Evolutionary conservation across 2,797 vertebrate genomes (phyloP), one percentile per base, ranked within the genome.

Genomic region (Cossypha dichroa): DNA sequence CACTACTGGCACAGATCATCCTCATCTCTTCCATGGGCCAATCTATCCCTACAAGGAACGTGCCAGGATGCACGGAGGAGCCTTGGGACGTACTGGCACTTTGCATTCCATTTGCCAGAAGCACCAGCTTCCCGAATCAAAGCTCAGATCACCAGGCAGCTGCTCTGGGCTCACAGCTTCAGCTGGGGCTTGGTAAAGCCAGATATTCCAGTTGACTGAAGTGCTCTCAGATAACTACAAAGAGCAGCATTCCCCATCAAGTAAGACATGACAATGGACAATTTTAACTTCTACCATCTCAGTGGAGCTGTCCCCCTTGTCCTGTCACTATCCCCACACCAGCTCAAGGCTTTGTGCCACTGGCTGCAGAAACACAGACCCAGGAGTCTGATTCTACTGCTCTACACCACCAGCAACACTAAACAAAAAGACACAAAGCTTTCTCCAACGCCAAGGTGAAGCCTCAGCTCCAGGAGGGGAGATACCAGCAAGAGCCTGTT

Each of bases 201-300:
- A 90, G 94, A 79, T 90, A 93, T 92, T 96, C 95, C 92, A 84
- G 92, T 90, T 63, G 77, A 58, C 66, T 75, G 22, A 70, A 86
- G 36, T 5, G 21, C 51, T 88, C 82, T 62, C 62, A 46, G 54
- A 29, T 12, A 29, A 84, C 74, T 63, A 74, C 34, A 52, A 88
- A 86, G 59, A 54, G 73, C 85, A 80, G 73, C 55, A 5, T 25
- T 88, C 43, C 40, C 70, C 77, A 66, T 2, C 36, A 13, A 67
- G 46, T 14, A 83, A 45, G 46, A 26, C 43, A 1, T 17, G 54
- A 72, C 45, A 85, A 69, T 0, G 2, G 51, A 48, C 49, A 74
- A 33, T 26, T 78, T 75, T 31, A 29, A 41, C 15, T 62, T 38
- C 10, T 29, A 7, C 28, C 9, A 6, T 2, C n/a, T 25, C 69